phyloP scores from a whole-genome alignment of 2,888 invertebrate genomes.

The Polietes domitor region DNA sequence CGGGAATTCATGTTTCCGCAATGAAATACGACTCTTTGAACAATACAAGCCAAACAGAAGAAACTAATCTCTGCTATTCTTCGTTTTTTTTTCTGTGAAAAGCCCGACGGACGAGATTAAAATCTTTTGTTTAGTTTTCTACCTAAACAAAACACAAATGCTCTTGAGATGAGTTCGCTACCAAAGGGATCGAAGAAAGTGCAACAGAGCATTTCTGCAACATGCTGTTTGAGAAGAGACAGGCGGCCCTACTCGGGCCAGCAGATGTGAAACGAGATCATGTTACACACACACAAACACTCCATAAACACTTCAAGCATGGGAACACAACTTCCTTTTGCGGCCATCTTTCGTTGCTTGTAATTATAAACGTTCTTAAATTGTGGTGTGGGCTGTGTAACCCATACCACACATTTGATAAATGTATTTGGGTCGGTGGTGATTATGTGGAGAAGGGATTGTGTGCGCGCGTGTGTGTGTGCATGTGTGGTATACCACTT shows the following conservation, averaged over 20 bases:
- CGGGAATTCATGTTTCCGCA: no score
- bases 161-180: neutral
- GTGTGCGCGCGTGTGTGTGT: no score
- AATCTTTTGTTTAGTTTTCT: neutral
- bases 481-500: neutral
- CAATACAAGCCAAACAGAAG: neutral
- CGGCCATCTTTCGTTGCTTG: neutral
- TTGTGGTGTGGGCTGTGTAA: neutral
- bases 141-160: neutral
- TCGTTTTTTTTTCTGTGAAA: neutral
- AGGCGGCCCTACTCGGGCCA: neutral
- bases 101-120: neutral
- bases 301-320: neutral
- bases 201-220: neutral
- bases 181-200: neutral
- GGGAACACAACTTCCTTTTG: neutral
- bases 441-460: neutral
- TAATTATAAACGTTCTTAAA: neutral
- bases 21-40: neutral
- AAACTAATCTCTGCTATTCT: neutral
- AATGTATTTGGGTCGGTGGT: neutral
- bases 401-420: neutral
- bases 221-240: neutral
- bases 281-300: neutral
- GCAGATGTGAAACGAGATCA: slow-evolving; percentile 4